phyloP scores from a whole-genome alignment of 2,113 vertebrate genomes.

The Tor tambroides region DNA sequence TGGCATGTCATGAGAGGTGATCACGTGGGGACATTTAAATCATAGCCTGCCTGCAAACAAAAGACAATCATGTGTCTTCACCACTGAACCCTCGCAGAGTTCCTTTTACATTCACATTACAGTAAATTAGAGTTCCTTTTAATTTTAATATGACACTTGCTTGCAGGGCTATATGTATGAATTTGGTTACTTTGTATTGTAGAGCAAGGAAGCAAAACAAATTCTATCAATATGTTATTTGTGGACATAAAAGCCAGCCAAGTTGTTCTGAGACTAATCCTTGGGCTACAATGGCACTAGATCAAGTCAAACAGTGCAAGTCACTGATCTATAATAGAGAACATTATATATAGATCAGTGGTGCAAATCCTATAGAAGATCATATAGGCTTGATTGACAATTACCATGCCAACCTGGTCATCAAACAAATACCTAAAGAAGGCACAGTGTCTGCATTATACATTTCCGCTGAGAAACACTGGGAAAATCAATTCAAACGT shows the following conservation, averaged over 20 bases:
- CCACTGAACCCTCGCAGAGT: not conserved
- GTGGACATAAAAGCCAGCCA: not conserved
- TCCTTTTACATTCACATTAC: too few relatives aligned
- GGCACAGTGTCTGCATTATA: too few relatives aligned
- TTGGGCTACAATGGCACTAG: not conserved
- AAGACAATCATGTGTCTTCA: slow-evolving; percentile 1
- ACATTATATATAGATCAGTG: too few relatives aligned
- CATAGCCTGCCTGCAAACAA: slow-evolving; percentile 43
- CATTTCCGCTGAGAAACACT: not conserved
- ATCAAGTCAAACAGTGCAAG: not conserved
- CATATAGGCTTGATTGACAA: too few relatives aligned
- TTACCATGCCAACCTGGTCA: too few relatives aligned
- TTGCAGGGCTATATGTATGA: not conserved
- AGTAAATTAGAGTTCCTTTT: too few relatives aligned
- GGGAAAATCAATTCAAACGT: not conserved
- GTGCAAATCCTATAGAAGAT: not conserved
- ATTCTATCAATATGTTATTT: not conserved
- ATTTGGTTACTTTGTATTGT: not conserved
- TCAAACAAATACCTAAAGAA: too few relatives aligned
- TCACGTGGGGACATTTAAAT: slow-evolving; percentile 42
- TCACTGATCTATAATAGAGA: too few relatives aligned
- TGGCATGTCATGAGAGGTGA: slow-evolving; percentile 36
- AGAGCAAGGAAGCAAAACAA: not conserved
- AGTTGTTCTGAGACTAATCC: not conserved
- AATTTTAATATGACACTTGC: not conserved